Evolutionary conservation across 2,113 vertebrate genomes (phyloP).

Genomic region (Balaeniceps rex): DNA sequence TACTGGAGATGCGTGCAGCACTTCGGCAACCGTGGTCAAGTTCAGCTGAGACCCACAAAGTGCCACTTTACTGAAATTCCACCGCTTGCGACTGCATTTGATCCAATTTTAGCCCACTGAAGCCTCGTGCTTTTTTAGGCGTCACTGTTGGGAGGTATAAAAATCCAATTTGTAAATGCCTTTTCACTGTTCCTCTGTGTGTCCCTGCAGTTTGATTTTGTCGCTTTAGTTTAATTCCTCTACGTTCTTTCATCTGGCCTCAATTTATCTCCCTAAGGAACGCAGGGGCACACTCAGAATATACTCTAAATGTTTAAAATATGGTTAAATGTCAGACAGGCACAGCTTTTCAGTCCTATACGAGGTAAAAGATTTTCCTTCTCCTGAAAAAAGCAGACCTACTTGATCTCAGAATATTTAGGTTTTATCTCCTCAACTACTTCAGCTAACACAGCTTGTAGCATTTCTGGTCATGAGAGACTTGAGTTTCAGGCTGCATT

Average conservation of each 20-base stretch:
- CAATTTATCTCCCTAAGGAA: background rate
- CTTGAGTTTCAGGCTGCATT: background rate
- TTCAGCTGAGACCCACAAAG: background rate
- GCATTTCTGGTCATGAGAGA: background rate
- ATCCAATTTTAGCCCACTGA: background rate
- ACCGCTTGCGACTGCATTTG: background rate
- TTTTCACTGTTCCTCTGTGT: background rate
- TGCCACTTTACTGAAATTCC: background rate
- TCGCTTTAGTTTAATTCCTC: background rate
- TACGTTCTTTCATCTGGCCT: background rate
- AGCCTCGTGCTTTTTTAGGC: background rate
- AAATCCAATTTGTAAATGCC: background rate
- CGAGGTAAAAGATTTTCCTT: background rate
- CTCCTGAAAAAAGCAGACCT: background rate
- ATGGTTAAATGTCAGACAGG: background rate
- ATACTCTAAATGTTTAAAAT: background rate
- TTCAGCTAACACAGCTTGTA: background rate
- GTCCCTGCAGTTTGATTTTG: background rate
- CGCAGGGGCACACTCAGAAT: background rate
- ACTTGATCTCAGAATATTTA: background rate
- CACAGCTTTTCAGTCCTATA: background rate
- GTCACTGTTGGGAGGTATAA: background rate
- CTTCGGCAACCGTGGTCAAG: background rate
- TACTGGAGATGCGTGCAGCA: background rate
- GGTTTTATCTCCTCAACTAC: background rate